phyloP scores from a whole-genome alignment of 2,888 invertebrate species.

The Dasypolia templi region DNA sequence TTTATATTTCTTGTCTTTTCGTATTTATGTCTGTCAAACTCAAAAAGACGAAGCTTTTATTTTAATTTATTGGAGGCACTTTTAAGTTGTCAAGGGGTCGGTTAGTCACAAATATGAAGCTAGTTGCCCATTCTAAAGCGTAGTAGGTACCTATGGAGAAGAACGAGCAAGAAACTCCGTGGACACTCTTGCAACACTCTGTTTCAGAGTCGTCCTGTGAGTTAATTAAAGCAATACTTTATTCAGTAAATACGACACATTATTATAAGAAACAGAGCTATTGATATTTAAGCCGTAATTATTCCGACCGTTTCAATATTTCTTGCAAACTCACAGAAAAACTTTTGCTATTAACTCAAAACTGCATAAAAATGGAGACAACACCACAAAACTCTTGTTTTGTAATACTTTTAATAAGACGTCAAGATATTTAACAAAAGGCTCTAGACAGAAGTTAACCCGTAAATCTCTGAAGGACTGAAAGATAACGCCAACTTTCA shows the following conservation, averaged over 20 bases:
- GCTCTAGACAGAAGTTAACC: constrained; percentile 58
- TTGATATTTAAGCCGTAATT: neutral
- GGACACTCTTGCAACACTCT: no score
- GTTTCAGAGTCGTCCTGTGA: no score
- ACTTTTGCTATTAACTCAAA: constrained; percentile 13
- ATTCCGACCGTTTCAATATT: neutral
- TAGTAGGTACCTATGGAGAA: no score
- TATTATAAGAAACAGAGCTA: neutral
- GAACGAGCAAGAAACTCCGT: no score
- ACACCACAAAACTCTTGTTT: constrained; percentile 39
- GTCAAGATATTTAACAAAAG: constrained; percentile 61
- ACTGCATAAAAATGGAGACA: constrained; percentile 46
- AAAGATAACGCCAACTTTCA: constrained; percentile 69
- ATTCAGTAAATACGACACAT: neutral
- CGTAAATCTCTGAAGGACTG: constrained; percentile 70
- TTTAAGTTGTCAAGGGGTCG: no score
- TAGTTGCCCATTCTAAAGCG: no score
- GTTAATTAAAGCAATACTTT: neutral
- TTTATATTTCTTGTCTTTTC: no score
- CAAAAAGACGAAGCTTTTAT: no score
- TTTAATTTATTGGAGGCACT: no score
- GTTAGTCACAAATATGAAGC: no score
- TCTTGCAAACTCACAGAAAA: neutral
- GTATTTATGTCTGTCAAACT: no score
- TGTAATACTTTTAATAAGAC: constrained; percentile 56